Percentiles rank a stretch among this genome's conserved stretches.
phyloP scores from a whole-genome alignment of 2,797 vertebrate species.

The Nasua narica region DNA sequence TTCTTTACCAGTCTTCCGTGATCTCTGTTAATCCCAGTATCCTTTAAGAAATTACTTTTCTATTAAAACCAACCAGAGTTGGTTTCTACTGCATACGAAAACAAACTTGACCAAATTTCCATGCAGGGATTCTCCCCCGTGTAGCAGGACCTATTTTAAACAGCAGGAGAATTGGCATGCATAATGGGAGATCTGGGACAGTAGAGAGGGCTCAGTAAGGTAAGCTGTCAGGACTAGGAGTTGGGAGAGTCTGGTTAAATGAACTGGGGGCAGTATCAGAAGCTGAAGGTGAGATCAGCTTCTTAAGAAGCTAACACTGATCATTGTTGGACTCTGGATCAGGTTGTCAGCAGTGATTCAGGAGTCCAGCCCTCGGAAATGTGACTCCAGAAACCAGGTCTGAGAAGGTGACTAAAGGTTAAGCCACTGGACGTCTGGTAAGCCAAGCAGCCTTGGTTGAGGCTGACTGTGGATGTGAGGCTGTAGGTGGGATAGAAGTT shows the following conservation, averaged over 20 bases:
- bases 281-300: neutral
- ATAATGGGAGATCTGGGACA: fast-evolving
- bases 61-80: neutral
- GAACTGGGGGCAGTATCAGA: neutral
- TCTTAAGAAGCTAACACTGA: neutral
- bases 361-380: neutral
- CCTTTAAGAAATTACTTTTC: neutral
- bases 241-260: neutral
- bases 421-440: neutral
- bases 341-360: neutral
- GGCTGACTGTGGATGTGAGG: neutral
- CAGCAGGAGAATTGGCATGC: neutral
- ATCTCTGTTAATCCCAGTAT: neutral
- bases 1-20: neutral
- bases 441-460: neutral
- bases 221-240: neutral
- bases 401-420: neutral
- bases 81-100: neutral
- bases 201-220: neutral
- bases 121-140: neutral
- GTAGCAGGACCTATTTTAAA: neutral
- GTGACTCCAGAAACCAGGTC: neutral
- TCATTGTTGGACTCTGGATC: neutral
- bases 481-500: fast-evolving
- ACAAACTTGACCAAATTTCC: neutral